These are phyloP conservation scores for Gallinago undulata DNA, from an alignment of 2,113 vertebrate species.

Conservation along the genomic window DNA sequence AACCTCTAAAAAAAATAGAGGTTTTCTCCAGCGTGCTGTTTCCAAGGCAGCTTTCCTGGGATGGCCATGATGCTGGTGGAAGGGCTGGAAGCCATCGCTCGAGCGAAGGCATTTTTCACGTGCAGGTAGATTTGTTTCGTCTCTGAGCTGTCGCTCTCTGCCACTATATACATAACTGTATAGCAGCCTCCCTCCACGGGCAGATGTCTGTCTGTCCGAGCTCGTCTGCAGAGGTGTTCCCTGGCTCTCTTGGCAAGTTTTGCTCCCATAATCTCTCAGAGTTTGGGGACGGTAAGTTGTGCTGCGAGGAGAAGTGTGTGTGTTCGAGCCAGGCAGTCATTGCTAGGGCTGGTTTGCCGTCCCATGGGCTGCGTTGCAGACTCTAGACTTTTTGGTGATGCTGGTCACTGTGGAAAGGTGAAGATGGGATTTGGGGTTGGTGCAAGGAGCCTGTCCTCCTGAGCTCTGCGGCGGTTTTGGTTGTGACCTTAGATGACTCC, in stretches of 20 bases:
- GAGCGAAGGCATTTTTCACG: rapidly evolving
- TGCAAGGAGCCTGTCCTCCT: neutral
- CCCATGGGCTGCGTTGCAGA: rapidly evolving
- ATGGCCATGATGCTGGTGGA: neutral
- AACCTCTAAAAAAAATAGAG: neutral
- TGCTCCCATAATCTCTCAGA: neutral
- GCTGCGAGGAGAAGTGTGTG: neutral
- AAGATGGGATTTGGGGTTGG: neutral
- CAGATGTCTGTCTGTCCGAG: rapidly evolving
- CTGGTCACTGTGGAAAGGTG: neutral
- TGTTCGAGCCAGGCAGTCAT: neutral
- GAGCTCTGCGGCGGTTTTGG: neutral
- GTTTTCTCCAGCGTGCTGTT: neutral
- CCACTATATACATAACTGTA: neutral
- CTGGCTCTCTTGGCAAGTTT: neutral
- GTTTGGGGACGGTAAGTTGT: neutral
- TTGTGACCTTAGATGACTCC: neutral
- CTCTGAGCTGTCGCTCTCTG: neutral
- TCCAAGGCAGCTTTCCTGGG: neutral
- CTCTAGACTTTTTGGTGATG: neutral
- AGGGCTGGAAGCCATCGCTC: neutral
- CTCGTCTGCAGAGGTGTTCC: neutral
- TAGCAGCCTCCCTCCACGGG: neutral
- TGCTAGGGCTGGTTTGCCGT: neutral
- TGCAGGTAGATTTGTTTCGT: neutral